Evolutionary conservation across 2,888 invertebrate species (phyloP).

Genomic region (Drymonia ruficornis): DNA sequence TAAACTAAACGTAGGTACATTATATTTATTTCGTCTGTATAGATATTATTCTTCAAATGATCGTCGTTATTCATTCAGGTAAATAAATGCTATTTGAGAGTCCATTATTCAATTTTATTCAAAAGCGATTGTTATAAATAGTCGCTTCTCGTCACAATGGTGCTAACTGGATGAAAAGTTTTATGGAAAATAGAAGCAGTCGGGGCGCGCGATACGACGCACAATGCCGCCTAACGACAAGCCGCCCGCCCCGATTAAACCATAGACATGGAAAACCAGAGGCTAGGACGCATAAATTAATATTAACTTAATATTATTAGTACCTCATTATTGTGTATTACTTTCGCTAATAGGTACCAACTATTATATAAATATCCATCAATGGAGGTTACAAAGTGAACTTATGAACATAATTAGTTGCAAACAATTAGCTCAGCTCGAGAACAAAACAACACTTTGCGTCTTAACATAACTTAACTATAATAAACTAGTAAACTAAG

Average conservation of each 20-base stretch:
- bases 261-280: background rate
- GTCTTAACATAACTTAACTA: too few species aligned
- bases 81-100: background rate
- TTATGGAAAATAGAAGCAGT: constrained; percentile 29
- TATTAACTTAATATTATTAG: background rate
- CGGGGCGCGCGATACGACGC: constrained; percentile 19
- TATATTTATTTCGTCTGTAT: background rate
- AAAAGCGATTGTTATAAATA: constrained; percentile 5
- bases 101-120: constrained; percentile 4
- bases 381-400: too few species aligned
- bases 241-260: background rate
- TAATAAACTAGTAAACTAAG: too few species aligned
- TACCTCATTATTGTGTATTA: background rate
- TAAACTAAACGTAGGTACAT: too few species aligned
- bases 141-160: constrained; percentile 12
- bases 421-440: too few species aligned
- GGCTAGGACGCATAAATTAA: background rate
- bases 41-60: background rate
- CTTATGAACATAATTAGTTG: too few species aligned
- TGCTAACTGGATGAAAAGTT: constrained; percentile 31
- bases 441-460: too few species aligned
- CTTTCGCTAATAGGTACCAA: too few species aligned
- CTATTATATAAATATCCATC: too few species aligned
- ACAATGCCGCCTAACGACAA: constrained; percentile 37
- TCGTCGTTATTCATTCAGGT: background rate